Conservation (phyloP, 2,797 vertebrate species). For the Strix occidentalis region DNA sequence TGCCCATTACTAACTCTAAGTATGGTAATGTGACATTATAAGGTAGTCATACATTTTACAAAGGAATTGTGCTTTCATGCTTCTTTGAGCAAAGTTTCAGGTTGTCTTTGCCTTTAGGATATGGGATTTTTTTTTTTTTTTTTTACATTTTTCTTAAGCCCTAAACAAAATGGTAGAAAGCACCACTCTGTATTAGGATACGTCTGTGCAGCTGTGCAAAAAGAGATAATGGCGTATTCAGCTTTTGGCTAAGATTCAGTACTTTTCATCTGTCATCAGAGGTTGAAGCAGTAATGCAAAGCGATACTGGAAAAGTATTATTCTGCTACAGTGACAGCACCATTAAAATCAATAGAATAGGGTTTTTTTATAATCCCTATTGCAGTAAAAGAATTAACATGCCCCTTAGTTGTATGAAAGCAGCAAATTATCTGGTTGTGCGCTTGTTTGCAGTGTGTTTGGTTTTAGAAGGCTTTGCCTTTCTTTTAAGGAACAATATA, state of each 20-base stretch:
- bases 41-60: conserved; percentile 12
- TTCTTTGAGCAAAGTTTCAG: conserved; percentile 61
- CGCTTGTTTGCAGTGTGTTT: neutral
- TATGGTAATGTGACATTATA: conserved; percentile 50
- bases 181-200: neutral
- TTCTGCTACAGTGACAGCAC: conserved; percentile 56
- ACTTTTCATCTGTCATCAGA: conserved; percentile 68
- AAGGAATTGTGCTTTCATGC: conserved; percentile 51
- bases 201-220: conserved; percentile 59
- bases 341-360: conserved; percentile 46
- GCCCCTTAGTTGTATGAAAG: conserved; percentile 6
- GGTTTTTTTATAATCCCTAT: neutral
- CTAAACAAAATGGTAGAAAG: conserved; percentile 48
- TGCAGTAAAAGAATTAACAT: conserved; percentile 39
- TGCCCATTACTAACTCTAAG: conserved; percentile 1
- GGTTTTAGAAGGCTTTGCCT: conserved; percentile 17
- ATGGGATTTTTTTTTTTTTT: neutral
- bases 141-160: neutral
- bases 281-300: conserved; percentile 58
- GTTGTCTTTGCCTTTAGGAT: conserved; percentile 54
- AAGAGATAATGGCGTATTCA: conserved; percentile 70
- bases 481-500: conserved; percentile 27
- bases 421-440: conserved; percentile 22
- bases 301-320: conserved; percentile 43
- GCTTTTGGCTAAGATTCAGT: conserved; percentile 69